phyloP scores from a whole-genome alignment of 23 tunicate genomes.

The Styela clava region DNA sequence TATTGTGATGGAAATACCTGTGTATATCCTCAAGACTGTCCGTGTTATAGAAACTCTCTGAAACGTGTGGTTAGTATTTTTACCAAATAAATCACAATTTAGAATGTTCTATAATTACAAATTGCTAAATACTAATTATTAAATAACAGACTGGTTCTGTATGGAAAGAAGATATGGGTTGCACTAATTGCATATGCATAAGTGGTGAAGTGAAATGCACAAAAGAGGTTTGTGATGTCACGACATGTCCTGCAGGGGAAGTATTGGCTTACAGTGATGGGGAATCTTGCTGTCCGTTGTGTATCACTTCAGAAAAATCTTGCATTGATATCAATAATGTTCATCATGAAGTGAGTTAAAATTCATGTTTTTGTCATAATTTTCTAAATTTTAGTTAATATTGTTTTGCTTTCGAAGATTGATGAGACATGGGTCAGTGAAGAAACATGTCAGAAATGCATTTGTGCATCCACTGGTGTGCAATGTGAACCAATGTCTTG shows the following conservation, averaged over 20 bases:
- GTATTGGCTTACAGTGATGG: constrained; percentile 29
- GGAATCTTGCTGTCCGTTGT: constrained; percentile 59
- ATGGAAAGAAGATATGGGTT: constrained; percentile 87
- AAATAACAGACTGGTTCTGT: constrained; percentile 90
- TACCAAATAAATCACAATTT: too few relatives aligned
- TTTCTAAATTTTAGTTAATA: too few relatives aligned
- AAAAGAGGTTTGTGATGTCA: constrained; percentile 70
- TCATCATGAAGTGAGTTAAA: constrained; percentile 5
- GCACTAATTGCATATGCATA: constrained; percentile 83
- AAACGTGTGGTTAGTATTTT: constrained; percentile 66
- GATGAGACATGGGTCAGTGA: constrained; percentile 48
- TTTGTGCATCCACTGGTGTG: constrained; percentile 62
- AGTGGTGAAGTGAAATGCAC: constrained; percentile 81
- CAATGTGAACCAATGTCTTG: constrained; percentile 49
- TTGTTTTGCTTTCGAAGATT: constrained; percentile 1
- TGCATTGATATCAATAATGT: constrained; percentile 7
- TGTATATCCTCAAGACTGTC: constrained; percentile 78
- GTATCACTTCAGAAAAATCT: constrained; percentile 39
- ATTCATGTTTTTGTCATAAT: too few relatives aligned
- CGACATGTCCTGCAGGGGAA: constrained; percentile 76
- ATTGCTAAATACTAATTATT: too few relatives aligned
- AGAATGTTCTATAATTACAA: neutral
- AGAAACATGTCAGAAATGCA: constrained; percentile 42
- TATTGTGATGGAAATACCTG: constrained; percentile 82
- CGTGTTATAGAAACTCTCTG: constrained; percentile 64